Evolutionary conservation across 2,797 vertebrate species (phyloP).

Genomic region (Podarcis siculus): DNA sequence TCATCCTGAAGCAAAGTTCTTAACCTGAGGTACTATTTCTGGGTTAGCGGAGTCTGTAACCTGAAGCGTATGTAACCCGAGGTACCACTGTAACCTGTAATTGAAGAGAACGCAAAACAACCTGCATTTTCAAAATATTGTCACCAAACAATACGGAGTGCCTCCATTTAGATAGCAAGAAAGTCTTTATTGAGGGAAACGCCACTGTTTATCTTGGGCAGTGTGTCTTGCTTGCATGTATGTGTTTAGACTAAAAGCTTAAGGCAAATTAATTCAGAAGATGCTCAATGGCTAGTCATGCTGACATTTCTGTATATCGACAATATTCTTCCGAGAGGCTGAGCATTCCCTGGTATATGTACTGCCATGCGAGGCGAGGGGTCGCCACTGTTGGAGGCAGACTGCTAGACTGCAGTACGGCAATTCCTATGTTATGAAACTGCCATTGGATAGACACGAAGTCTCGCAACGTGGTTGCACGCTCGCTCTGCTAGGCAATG

Average conservation of each 20-base stretch:
- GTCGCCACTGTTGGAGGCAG: not conserved
- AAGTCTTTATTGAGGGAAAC: too few species aligned
- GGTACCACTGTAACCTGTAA: not conserved
- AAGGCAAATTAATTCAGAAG: not conserved
- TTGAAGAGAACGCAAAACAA: not conserved
- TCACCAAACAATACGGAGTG: not conserved
- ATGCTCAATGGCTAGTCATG: not conserved
- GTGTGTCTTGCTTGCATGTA: not conserved
- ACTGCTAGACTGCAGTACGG: not conserved
- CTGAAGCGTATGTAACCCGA: too few species aligned
- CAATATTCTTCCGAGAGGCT: not conserved
- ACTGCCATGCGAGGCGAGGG: too few species aligned
- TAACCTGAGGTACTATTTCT: too few species aligned
- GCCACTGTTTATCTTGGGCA: not conserved
- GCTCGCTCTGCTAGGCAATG: not conserved
- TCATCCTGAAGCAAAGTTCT: too few species aligned
- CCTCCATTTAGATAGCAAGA: too few species aligned
- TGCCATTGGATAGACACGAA: not conserved
- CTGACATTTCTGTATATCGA: not conserved
- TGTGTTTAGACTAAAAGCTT: not conserved
- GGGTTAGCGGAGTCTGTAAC: too few species aligned
- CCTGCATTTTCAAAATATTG: not conserved
- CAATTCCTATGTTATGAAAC: not conserved
- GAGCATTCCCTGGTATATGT: too few species aligned
- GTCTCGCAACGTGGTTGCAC: not conserved